Conservation (phyloP, 2,888 invertebrate genomes). For the Brassicogethes aeneus region DNA sequence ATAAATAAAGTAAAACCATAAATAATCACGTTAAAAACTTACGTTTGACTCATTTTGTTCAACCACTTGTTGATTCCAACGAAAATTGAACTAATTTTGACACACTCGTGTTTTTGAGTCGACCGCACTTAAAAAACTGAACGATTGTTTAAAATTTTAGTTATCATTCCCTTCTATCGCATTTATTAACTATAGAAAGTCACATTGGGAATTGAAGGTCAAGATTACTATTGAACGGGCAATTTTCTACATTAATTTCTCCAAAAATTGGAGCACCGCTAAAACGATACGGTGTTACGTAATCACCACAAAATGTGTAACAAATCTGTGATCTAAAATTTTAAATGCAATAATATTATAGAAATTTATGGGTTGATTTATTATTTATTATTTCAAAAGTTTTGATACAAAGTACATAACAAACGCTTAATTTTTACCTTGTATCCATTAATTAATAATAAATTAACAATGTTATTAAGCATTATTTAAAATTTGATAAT, state of each 20-base stretch:
- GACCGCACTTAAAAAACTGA: conserved; percentile 10
- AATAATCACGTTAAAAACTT: too few species aligned
- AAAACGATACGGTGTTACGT: too few species aligned
- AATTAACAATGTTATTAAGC: background rate
- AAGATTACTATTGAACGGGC: conserved; percentile 2
- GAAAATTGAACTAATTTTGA: conserved; percentile 8
- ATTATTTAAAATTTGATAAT: too few species aligned
- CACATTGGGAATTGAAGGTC: conserved; percentile 26
- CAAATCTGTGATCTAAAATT: too few species aligned
- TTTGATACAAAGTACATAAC: too few species aligned
- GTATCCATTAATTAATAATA: background rate
- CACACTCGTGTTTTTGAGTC: conserved; percentile 3
- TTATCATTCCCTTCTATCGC: conserved; percentile 18
- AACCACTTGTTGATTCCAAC: conserved; percentile 16
- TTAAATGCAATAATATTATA: too few species aligned
- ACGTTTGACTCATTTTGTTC: background rate
- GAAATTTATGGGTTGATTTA: too few species aligned
- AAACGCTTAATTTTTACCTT: background rate
- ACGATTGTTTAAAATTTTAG: conserved; percentile 7
- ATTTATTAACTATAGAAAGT: conserved; percentile 20
- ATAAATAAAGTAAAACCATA: too few species aligned
- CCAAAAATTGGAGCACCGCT: too few species aligned
- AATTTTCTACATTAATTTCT: too few species aligned
- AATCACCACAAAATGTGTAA: too few species aligned
- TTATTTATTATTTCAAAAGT: too few species aligned